Evolutionary conservation across 2,888 invertebrate genomes (phyloP).

Genomic region (Lasioglossum lativentre): DNA sequence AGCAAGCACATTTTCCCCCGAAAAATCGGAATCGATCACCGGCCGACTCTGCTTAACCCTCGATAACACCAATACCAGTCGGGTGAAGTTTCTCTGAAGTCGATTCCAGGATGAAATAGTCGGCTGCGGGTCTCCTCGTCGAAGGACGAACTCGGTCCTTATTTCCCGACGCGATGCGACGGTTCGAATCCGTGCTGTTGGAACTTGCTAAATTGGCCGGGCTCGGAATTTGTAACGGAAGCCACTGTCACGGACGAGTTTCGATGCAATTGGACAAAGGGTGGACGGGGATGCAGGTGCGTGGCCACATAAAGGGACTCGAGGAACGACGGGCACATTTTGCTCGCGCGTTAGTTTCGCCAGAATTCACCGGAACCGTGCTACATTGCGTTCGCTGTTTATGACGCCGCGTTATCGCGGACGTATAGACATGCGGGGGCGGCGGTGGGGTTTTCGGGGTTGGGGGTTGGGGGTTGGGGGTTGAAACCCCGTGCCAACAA

Average conservation of each 20-base stretch:
- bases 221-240: constrained; percentile 38
- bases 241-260: constrained; percentile 42
- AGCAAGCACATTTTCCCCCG: background rate
- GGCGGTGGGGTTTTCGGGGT: background rate
- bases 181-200: constrained; percentile 38
- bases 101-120: constrained; percentile 20
- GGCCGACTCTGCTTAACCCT: background rate
- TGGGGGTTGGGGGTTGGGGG: background rate
- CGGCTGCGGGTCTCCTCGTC: constrained; percentile 12
- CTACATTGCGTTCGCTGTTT: constrained; percentile 53
- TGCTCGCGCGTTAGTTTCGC: constrained; percentile 53
- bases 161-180: constrained; percentile 24
- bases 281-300: background rate
- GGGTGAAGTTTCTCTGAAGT: constrained; percentile 21
- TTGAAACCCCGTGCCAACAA: constrained; percentile 28
- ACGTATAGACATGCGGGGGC: constrained; percentile 19
- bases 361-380: constrained; percentile 41
- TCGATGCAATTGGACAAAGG: constrained; percentile 25
- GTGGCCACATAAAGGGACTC: background rate
- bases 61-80: constrained; percentile 7
- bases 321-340: constrained; percentile 34
- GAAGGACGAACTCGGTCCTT: constrained; percentile 35
- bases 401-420: constrained; percentile 52
- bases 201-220: constrained; percentile 55
- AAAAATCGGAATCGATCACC: constrained; percentile 4